Evolutionary conservation across 2,888 invertebrate species (phyloP), one percentile per base, ranked within the genome.

Genomic region (Papilio gigon): DNA sequence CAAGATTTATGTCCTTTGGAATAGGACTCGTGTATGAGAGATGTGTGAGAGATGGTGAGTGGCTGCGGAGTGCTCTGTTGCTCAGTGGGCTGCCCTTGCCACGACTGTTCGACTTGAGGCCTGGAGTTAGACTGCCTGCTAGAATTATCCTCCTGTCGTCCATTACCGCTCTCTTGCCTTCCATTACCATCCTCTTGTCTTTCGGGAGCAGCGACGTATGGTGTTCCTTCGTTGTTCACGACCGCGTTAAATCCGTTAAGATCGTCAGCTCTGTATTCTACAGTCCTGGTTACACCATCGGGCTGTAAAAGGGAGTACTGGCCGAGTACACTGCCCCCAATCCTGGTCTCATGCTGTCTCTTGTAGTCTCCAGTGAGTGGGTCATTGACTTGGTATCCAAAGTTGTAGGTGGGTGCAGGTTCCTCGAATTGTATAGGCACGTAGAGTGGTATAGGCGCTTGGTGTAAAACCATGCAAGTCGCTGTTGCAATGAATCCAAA

Each of bases 191-290:
- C n/a, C n/a, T 4, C 20, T 8, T 37, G 68, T 14, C 58, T 58
- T 4, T 63, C 64, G 12, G 56, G 22, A 11, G 44, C 12, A 6
- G 25, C n/a, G 4, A 40, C 40, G 20, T 59, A 60, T 1, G 58
- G 64, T 40, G 22, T 64, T n/a, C 56, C 47, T 50, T 64, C 59
- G 73, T 91, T 90, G 73, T 88, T 91, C 0, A 93, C 93, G 4
- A 91, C 90, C 30, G 93, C 93, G 72, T 88, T 87, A 78, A 93
- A 93, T 0, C 93, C 93, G 53, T 89, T 86, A 42, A 88, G 78
- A 27, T 92, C 90, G 76, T 93, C 92, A 50, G 93, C 93, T 75
- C 87, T 89, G 77, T 93, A 93, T 68, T 93, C 93, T 1, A 93
- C 93, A 4, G 87, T 92, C 74, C 93, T 89, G 71, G 86, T 84